Evolutionary conservation across 2,113 vertebrate genomes (phyloP).

Genomic region (Gobius niger): DNA sequence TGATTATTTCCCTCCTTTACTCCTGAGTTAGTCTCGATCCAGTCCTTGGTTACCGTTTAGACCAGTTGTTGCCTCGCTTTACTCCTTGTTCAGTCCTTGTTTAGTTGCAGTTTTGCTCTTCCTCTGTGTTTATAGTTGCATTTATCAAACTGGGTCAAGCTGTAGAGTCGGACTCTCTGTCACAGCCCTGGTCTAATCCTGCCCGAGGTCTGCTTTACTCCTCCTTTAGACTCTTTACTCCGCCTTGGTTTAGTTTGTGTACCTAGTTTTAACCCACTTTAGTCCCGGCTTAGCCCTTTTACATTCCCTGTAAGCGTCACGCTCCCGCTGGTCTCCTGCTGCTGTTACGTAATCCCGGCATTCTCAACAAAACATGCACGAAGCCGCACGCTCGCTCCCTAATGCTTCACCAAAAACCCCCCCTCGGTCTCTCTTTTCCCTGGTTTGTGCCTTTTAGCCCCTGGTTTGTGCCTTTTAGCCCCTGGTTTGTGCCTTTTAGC

Average conservation of each 20-base stretch:
- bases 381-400: neutral
- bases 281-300: neutral
- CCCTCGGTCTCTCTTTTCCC: neutral
- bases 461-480: too few species aligned
- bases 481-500: too few species aligned
- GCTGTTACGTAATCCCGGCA: neutral
- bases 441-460: too few species aligned
- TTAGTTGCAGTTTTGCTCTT: too few species aligned
- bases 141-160: too few species aligned
- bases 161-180: too few species aligned
- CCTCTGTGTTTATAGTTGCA: too few species aligned
- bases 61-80: too few species aligned
- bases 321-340: slow-evolving; percentile 1
- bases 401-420: neutral
- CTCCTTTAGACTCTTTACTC: neutral
- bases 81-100: too few species aligned
- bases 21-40: too few species aligned
- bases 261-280: neutral
- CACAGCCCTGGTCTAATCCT: neutral
- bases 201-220: neutral
- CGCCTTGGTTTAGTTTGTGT: neutral
- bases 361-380: neutral
- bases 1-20: too few species aligned
- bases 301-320: neutral
- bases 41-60: too few species aligned